Conservation (phyloP, 2,888 invertebrate species). For the Apamea crenata region DNA sequence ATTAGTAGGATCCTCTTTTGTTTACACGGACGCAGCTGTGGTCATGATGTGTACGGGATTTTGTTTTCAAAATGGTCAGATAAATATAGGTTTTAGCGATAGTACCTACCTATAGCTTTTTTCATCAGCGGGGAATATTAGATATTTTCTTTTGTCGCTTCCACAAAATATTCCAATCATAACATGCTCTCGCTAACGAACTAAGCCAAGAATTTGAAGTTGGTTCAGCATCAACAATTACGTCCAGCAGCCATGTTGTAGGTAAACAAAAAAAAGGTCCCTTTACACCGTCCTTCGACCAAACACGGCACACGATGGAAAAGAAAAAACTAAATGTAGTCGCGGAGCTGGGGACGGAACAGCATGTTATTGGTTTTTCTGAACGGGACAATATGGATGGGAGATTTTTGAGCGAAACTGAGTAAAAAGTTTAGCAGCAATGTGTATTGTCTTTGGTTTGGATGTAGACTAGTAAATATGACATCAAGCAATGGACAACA, state of each 20-base stretch:
- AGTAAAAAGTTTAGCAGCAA: neutral
- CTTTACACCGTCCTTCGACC: neutral
- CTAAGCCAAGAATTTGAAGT: conserved; percentile 9
- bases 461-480: too few relatives aligned
- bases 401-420: neutral
- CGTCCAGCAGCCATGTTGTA: conserved; percentile 11
- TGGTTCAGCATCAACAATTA: conserved; percentile 29
- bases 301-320: conserved; percentile 31
- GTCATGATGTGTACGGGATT: too few relatives aligned
- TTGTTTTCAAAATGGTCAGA: too few relatives aligned
- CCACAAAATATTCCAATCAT: conserved; percentile 15
- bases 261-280: conserved; percentile 23
- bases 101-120: neutral
- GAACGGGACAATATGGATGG: neutral
- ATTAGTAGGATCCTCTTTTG: too few relatives aligned
- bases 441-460: too few relatives aligned
- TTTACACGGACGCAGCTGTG: too few relatives aligned
- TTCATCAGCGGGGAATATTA: neutral
- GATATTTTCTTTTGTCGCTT: neutral
- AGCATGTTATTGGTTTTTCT: neutral
- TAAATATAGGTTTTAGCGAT: too few relatives aligned
- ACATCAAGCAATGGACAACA: too few relatives aligned
- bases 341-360: conserved; percentile 3
- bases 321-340: conserved; percentile 17
- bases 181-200: conserved; percentile 21